Percentiles rank a stretch among this genome's conserved stretches.
Conservation (phyloP, 37 sponge, comb jelly and placozoan species). For the Halisarca cf. caerulea region DNA sequence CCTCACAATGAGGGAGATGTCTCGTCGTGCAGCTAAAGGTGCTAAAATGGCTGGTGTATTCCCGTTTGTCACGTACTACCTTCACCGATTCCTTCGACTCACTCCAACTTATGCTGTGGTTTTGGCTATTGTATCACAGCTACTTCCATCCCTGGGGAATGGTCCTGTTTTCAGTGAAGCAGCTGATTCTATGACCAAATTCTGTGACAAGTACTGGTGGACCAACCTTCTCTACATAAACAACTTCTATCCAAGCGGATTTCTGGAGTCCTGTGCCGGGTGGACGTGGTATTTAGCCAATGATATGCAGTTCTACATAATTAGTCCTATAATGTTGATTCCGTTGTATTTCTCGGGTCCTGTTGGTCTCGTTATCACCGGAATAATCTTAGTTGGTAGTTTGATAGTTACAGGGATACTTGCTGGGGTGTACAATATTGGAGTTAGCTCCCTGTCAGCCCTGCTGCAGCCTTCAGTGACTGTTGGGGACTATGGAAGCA, state of each 20-base stretch:
- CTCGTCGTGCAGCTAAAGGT: constrained; percentile 29
- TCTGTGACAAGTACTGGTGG: constrained; percentile 88
- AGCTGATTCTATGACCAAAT: background rate
- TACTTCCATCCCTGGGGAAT: constrained; percentile 39
- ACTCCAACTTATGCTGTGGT: constrained; percentile 74
- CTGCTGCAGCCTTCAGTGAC: background rate
- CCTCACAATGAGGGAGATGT: constrained; percentile 63
- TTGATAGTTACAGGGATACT: constrained; percentile 44
- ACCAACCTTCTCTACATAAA: constrained; percentile 89
- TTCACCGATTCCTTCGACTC: constrained; percentile 80
- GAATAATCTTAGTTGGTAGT: constrained; percentile 16
- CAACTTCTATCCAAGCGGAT: constrained; percentile 75
- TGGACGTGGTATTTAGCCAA: constrained; percentile 92
- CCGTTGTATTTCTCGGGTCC: constrained; percentile 57
- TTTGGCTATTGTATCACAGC: constrained; percentile 60
- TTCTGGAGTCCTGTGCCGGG: constrained; percentile 63
- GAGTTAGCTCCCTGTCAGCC: constrained; percentile 25
- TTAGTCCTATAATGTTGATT: constrained; percentile 74
- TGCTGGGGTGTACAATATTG: constrained; percentile 49
- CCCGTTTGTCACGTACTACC: constrained; percentile 64
- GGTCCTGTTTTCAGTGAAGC: constrained; percentile 37
- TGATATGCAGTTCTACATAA: constrained; percentile 91
- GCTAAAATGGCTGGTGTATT: constrained; percentile 4
- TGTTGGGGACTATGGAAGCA: background rate
- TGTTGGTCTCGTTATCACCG: constrained; percentile 31